Evolutionary conservation across 2,888 invertebrate species (phyloP).

Genomic region (Hydrotaea cyrtoneurina): DNA sequence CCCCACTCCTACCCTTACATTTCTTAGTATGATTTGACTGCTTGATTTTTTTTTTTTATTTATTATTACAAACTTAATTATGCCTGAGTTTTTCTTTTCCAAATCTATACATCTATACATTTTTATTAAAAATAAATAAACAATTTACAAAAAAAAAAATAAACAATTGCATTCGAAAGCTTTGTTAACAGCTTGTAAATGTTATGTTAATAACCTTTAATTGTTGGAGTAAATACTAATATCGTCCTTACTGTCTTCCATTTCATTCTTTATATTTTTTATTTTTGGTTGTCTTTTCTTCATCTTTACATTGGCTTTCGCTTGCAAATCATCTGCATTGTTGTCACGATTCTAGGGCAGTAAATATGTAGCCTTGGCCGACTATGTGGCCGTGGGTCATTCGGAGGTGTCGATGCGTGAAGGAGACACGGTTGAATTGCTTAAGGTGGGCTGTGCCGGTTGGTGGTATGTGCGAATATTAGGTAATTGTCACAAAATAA

Average conservation of each 20-base stretch:
- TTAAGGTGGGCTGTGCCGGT: slow-evolving; percentile 96
- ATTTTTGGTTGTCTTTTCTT: background rate
- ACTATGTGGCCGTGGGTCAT: slow-evolving; percentile 94
- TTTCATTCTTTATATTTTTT: background rate
- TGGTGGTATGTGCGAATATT: slow-evolving; percentile 97
- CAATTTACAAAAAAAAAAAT: background rate
- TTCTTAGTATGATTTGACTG: slow-evolving; percentile 56
- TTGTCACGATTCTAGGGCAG: slow-evolving; percentile 83
- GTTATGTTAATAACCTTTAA: background rate
- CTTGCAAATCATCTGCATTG: background rate
- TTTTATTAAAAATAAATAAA: background rate
- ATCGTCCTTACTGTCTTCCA: slow-evolving; percentile 9
- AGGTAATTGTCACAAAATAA: slow-evolving; percentile 81
- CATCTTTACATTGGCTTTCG: background rate
- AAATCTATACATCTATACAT: background rate
- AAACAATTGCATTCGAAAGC: slow-evolving; percentile 22
- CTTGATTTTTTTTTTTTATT: slow-evolving; percentile 55
- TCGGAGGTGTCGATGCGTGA: slow-evolving; percentile 95
- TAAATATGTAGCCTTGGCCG: slow-evolving; percentile 93
- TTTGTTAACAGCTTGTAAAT: slow-evolving; percentile 29
- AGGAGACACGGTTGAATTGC: slow-evolving; percentile 93
- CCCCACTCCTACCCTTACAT: background rate
- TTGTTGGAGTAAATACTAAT: background rate
- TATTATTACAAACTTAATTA: slow-evolving; percentile 20
- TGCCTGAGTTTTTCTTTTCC: slow-evolving; percentile 55